phyloP scores from a whole-genome alignment of 1,140 invertebrate species.

The Cherax quadricarinatus region DNA sequence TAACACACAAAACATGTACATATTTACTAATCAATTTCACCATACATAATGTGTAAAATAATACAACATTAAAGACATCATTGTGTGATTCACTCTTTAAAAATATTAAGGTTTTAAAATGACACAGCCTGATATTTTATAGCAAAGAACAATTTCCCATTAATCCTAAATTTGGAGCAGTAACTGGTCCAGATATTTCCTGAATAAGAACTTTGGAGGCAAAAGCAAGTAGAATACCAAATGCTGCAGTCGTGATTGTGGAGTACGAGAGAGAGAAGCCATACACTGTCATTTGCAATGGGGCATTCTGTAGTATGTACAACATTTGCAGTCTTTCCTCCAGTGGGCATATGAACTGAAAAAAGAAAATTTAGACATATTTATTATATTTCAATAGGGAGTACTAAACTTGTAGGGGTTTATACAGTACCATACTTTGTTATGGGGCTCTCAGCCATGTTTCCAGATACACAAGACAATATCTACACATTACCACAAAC shows the following conservation, averaged over 20 bases:
- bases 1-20: no score
- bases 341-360: conserved; percentile 70
- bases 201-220: conserved; percentile 68
- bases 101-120: no score
- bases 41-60: no score
- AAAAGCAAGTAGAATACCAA: conserved; percentile 67
- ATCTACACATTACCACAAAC: no score
- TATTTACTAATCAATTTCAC: no score
- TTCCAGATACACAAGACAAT: no score
- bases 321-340: conserved; percentile 67
- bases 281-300: conserved; percentile 71
- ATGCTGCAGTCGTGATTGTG: conserved; percentile 64
- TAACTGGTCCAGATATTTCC: conserved; percentile 39
- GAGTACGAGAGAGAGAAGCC: conserved; percentile 57
- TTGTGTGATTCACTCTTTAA: no score
- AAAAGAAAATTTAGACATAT: background rate
- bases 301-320: conserved; percentile 59
- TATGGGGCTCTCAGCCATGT: no score
- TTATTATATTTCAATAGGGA: background rate
- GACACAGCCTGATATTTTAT: no score
- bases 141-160: no score
- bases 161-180: background rate
- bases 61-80: no score
- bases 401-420: background rate
- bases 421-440: no score